Evolutionary conservation across 2,888 invertebrate species (phyloP).

Genomic region (Plusia festucae): DNA sequence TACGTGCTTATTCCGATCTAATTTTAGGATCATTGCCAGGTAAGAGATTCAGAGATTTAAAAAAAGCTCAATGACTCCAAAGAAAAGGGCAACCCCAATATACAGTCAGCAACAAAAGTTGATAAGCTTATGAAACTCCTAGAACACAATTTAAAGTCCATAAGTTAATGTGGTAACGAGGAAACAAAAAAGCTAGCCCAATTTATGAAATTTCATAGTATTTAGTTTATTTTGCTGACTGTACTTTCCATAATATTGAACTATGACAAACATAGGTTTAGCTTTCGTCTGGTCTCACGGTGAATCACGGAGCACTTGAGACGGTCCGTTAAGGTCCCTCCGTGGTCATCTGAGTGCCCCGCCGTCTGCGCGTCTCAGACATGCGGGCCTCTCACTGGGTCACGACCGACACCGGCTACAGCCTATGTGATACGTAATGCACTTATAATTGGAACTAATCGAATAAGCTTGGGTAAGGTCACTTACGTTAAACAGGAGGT

Average conservation of each 20-base stretch:
- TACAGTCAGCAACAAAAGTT: no score
- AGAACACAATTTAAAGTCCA: no score
- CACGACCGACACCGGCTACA: conserved; percentile 64
- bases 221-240: no score
- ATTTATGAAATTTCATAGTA: no score
- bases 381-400: conserved; percentile 81
- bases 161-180: no score
- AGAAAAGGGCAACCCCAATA: background rate
- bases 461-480: conserved; percentile 71
- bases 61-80: no score
- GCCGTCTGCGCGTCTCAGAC: conserved; percentile 76
- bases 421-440: conserved; percentile 60
- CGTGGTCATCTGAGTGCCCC: conserved; percentile 78
- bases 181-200: no score
- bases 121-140: no score
- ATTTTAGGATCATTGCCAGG: no score
- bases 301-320: conserved; percentile 67
- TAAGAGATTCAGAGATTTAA: no score
- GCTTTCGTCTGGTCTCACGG: conserved; percentile 39
- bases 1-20: no score
- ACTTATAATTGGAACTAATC: conserved; percentile 69
- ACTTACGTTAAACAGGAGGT: conserved; percentile 48
- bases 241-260: background rate
- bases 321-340: conserved; percentile 66
- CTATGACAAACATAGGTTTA: conserved; percentile 1